Conservation (phyloP, 2,797 vertebrate species). For the Alosa sapidissima region DNA sequence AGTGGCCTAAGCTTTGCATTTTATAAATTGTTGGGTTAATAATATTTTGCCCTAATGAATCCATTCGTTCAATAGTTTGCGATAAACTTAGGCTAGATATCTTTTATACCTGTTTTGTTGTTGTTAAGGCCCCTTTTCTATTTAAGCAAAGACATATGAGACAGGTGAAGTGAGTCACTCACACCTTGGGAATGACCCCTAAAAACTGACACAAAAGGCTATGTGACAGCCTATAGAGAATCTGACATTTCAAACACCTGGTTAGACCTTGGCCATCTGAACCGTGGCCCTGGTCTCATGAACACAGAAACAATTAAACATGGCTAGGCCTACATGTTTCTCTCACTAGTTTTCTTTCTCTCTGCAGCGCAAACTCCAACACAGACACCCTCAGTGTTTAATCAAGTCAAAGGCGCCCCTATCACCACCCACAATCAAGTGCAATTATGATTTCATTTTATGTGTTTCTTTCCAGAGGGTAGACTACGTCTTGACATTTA, state of each 20-base stretch:
- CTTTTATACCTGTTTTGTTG: not conserved
- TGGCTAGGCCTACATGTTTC: too few species aligned
- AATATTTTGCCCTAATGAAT: too few species aligned
- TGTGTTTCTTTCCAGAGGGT: not conserved
- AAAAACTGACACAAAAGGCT: conserved; percentile 31
- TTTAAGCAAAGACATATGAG: not conserved
- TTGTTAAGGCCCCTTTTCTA: not conserved
- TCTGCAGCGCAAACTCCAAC: not conserved
- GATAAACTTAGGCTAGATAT: too few species aligned
- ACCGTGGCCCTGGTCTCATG: not conserved
- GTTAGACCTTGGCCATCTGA: not conserved
- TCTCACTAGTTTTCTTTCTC: not conserved
- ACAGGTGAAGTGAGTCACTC: conserved; percentile 38
- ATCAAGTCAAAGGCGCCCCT: not conserved
- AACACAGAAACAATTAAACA: not conserved
- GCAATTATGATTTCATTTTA: conserved; percentile 29
- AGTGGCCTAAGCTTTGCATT: too few species aligned
- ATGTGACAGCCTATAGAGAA: conserved; percentile 27
- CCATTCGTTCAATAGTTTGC: too few species aligned
- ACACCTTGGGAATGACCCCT: conserved; percentile 14
- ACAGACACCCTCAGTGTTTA: not conserved
- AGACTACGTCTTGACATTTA: conserved; percentile 24
- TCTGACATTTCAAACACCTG: conserved; percentile 24
- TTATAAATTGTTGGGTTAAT: too few species aligned
- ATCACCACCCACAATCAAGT: conserved; percentile 13